Conservation (phyloP, 2,888 invertebrate genomes). For the Conchocele bisecta region DNA sequence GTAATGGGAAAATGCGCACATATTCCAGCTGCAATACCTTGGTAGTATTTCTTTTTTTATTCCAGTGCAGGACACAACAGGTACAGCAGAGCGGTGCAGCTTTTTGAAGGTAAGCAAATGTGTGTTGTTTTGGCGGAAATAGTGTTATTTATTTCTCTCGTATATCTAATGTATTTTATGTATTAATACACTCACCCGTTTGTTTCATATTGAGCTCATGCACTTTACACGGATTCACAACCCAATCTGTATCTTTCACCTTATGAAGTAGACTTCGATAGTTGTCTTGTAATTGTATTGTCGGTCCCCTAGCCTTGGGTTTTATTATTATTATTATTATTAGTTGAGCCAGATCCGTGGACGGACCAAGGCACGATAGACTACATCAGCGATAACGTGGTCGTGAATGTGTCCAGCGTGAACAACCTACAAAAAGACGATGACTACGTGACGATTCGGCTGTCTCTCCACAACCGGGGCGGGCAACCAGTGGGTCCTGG, state of each 20-base stretch:
- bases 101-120: constrained; percentile 32
- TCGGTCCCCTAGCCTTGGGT: too few species aligned
- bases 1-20: too few species aligned
- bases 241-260: too few species aligned
- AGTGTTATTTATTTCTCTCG: background rate
- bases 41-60: too few species aligned
- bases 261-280: too few species aligned
- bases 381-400: constrained; percentile 64
- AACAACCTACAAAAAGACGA: constrained; percentile 58
- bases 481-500: constrained; percentile 47
- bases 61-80: too few species aligned
- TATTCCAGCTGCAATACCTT: too few species aligned
- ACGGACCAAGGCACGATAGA: constrained; percentile 61
- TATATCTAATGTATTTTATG: too few species aligned
- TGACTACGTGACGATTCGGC: constrained; percentile 23
- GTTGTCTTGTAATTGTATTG: too few species aligned
- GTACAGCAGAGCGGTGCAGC: constrained; percentile 24
- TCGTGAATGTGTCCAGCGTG: constrained; percentile 56
- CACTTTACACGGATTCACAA: too few species aligned
- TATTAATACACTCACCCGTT: too few species aligned
- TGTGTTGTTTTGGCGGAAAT: background rate
- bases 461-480: constrained; percentile 59
- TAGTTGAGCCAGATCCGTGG: constrained; percentile 47
- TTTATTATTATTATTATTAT: constrained; percentile 10
- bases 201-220: too few species aligned